Evolutionary conservation across 2,113 vertebrate species (phyloP).

Genomic region (Rhegmatorhina hoffmannsi): DNA sequence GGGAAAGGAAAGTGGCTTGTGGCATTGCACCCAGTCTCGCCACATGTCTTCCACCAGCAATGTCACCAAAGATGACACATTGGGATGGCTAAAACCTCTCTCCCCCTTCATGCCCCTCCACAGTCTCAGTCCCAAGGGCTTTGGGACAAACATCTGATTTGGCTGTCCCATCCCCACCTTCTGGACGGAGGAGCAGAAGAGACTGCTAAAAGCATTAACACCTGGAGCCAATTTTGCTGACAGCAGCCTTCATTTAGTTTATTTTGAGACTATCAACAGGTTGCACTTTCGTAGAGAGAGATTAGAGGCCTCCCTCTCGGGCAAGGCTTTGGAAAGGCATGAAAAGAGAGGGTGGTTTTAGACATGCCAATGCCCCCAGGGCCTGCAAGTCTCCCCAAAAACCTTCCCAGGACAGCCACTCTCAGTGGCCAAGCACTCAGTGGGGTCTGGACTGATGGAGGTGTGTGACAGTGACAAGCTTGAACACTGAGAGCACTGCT

Average conservation of each 20-base stretch:
- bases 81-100: background rate
- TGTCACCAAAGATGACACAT: background rate
- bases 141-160: background rate
- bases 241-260: background rate
- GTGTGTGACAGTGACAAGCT: background rate
- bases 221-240: background rate
- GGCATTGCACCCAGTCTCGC: rapidly evolving
- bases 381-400: background rate
- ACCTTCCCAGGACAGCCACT: background rate
- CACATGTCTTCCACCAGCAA: rapidly evolving
- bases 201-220: background rate
- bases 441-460: rapidly evolving
- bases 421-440: rapidly evolving
- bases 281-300: background rate
- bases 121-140: background rate
- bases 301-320: background rate
- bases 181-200: background rate
- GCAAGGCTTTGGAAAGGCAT: background rate
- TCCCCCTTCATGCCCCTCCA: background rate
- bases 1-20: background rate
- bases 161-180: background rate
- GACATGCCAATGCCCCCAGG: background rate
- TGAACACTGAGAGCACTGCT: background rate
- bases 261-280: background rate
- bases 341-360: background rate